Percentiles rank a stretch among this genome's conserved stretches.
phyloP scores from a whole-genome alignment of 2,888 invertebrate genomes.

The Tenthredo notha region DNA sequence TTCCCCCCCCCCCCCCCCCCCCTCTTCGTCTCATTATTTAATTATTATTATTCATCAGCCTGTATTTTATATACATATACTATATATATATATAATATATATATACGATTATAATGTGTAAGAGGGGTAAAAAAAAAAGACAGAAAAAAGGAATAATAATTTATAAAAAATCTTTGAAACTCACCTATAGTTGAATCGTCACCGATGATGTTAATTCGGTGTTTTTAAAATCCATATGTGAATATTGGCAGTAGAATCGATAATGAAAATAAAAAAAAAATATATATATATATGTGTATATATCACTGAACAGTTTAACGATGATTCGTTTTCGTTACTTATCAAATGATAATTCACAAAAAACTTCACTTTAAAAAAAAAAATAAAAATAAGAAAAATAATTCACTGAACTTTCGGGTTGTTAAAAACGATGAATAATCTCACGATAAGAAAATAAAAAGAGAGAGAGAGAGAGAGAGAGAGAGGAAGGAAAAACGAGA shows the following conservation, averaged over 20 bases:
- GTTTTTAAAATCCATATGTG: constrained; percentile 43
- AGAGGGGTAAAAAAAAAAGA: neutral
- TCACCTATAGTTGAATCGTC: constrained; percentile 15
- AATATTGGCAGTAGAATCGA: constrained; percentile 16
- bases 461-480: no score
- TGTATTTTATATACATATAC: no score
- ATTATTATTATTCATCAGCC: no score
- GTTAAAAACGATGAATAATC: no score
- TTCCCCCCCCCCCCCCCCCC: no score
- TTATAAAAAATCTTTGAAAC: neutral
- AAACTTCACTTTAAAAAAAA: neutral
- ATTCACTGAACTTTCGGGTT: no score
- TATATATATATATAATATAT: no score
- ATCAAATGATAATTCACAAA: neutral
- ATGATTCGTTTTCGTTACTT: neutral
- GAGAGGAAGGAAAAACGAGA: no score
- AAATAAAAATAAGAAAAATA: no score
- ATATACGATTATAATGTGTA: neutral
- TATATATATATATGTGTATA: neutral
- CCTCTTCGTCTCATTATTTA: no score
- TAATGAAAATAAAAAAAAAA: neutral
- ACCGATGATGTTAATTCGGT: neutral
- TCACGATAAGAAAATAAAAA: no score
- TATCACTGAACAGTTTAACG: neutral
- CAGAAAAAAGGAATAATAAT: neutral